Base-by-base conservation (phyloP, 2,113 vertebrate genomes). In the Vanacampus margaritifer region DNA sequence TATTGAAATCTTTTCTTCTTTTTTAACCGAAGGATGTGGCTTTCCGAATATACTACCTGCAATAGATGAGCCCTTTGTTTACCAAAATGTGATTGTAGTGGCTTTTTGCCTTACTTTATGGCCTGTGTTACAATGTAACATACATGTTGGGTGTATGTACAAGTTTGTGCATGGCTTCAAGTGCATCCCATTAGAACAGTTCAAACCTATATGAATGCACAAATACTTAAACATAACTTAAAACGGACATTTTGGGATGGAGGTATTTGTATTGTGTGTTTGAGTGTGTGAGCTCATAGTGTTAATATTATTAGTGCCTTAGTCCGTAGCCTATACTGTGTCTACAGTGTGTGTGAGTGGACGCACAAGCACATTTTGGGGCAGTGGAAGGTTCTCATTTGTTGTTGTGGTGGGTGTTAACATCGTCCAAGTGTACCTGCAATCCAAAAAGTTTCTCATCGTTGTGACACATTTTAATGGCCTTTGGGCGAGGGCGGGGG, bases 241-340 rank as follows among this genome's bases (percentile, higher is more conserved):
- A 62, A 62, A 62, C 43, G 13, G 37, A 17, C 58, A 61, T 61
- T 61, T 45, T 39, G 10, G 17, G 5, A 14, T 36, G 63, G 13
- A 10, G 24, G n/a, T 7, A 5, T 32, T 16, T 2, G 2, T 32
- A 32, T 32, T 32, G 64, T 74, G 12, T 68, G 50, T 72, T 17
- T 23, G 17, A 12, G 13, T 11, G 36, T 21, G 39, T 43, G 21
- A 3, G 28, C 76, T 85, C 84, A 85, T 91, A 86, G 84, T 85
- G 78, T 79, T 87, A 19, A 26, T 62, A 79, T 88, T 86, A 85
- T 89, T 91, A 90, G 89, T 91, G 88, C 89, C 89, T 91, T 91
- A 91, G 88, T 89, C 76, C 23, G 68, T 89, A 89, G 86, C 69
- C 65, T 85, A 84, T 84, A 78, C 79, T 78, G 65, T 72, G 51